Conservation (phyloP, 2,797 vertebrate genomes). For the Hydrocynus forskahlii region DNA sequence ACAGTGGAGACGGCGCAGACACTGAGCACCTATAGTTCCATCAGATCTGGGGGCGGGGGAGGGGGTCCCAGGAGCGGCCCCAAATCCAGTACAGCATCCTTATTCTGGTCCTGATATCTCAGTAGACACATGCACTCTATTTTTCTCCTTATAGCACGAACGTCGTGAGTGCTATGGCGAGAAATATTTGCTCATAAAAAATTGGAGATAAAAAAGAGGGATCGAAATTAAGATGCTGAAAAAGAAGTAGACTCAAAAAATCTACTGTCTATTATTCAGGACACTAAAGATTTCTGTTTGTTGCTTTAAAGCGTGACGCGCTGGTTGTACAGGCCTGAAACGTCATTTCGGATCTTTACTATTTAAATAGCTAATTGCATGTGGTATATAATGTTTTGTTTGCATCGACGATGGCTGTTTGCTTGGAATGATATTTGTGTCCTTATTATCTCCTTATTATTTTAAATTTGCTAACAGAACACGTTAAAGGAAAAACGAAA, state of each 20-base stretch:
- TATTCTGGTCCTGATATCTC: constrained; percentile 57
- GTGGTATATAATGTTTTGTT: not conserved
- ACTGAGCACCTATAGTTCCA: constrained; percentile 84
- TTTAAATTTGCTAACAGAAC: constrained; percentile 33
- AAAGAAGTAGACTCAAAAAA: not conserved
- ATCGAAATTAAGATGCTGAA: not conserved
- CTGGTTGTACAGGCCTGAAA: constrained; percentile 15
- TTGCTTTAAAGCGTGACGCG: not conserved
- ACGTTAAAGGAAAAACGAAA: constrained; percentile 11
- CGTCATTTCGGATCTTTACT: not conserved
- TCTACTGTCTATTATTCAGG: constrained; percentile 5
- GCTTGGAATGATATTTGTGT: constrained; percentile 28
- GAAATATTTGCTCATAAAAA: constrained; percentile 23
- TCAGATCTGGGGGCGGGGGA: constrained; percentile 80
- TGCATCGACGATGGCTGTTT: not conserved
- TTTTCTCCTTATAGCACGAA: constrained; percentile 41
- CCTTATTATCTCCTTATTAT: constrained; percentile 3
- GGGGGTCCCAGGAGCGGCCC: constrained; percentile 84
- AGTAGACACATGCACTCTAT: constrained; percentile 56
- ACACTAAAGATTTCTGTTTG: constrained; percentile 21
- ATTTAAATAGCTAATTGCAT: not conserved
- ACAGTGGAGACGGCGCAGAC: constrained; percentile 89
- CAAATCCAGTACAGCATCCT: constrained; percentile 75
- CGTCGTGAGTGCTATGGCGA: constrained; percentile 8
- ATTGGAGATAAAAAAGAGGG: not conserved